Base-by-base conservation (phyloP, 2,888 invertebrate species). In the Drosophila falleni region DNA sequence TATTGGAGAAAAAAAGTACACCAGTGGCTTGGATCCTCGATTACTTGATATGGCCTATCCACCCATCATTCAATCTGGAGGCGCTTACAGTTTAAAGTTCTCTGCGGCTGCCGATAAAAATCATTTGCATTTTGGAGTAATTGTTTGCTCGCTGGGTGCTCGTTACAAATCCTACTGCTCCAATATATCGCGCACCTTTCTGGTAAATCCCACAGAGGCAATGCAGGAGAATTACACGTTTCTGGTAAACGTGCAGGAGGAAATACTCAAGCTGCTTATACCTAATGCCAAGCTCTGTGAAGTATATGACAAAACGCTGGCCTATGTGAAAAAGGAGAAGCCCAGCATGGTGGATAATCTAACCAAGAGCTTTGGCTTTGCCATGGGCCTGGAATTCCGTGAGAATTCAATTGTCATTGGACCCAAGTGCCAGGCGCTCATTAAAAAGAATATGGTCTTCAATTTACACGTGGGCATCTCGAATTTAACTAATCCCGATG, bases 111-210 rank as follows among this genome's bases (percentile, higher is more conserved):
- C 98, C 83, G 98, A 99, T 92, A 98, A 98, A 91, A 98, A 98
- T 91, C 95, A 95, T 78, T 93, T 99, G 64, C 98, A 99, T 93
- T 99, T 99, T 93, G 99, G 98, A 44, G 96, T 98, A 0, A 98
- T 99, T 76, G 96, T 98, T 50, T 98, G 98, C 92, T 97, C 97
- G 11, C 93, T 99, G 73, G 99, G 99, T 5, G 97, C 97, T 3
- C 95, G 99, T 64, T 99, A 99, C 93, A 98, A 98, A 93, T 97
- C 97, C 0, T 99, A 99, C 91, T 99, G 99, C 93, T 98, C 99
- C 0, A 99, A 99, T 92, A 97, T 99, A 82, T 97, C 98, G 11
- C 95, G 99, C 68, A 99, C 99, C 13, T 94, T 99, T 83, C 94
- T 99, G 87, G 98, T 99, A 4, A 98, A 99, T 93, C 99, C 99